phyloP scores from a whole-genome alignment of 2,113 vertebrate species.

The Brachypodius melanocephalos region DNA sequence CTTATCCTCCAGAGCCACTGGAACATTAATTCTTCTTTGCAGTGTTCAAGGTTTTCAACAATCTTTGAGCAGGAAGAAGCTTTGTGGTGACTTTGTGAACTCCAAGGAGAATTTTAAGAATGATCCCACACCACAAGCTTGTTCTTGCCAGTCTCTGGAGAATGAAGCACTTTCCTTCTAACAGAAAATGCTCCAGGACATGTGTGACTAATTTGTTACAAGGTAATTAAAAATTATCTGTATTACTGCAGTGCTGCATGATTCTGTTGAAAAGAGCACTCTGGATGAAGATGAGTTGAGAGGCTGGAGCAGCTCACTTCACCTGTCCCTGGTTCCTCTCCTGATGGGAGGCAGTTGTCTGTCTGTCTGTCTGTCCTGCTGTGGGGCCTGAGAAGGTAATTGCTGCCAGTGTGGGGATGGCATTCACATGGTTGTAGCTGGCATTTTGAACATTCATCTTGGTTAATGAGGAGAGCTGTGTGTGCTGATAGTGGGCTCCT shows the following conservation, averaged over 20 bases:
- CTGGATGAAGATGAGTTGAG: background rate
- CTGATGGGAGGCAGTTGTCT: background rate
- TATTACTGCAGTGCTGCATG: background rate
- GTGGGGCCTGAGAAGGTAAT: background rate
- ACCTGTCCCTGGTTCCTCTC: background rate
- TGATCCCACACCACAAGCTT: background rate
- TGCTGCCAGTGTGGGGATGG: background rate
- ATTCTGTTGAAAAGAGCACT: background rate
- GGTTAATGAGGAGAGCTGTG: background rate
- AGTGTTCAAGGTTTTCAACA: background rate
- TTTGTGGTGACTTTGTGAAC: background rate
- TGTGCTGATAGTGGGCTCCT: background rate
- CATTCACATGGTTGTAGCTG: rapidly evolving
- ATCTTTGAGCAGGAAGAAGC: background rate
- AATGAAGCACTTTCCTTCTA: background rate
- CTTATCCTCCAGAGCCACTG: background rate
- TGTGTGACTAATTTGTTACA: constrained; percentile 13
- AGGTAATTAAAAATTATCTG: constrained; percentile 37
- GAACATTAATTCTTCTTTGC: background rate
- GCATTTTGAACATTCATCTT: background rate
- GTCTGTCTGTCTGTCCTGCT: background rate
- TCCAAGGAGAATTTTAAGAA: background rate
- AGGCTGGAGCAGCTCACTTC: background rate
- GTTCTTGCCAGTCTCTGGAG: background rate
- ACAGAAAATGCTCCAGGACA: background rate